A percentile compares a stretch with the other conserved stretches of the same genome.
Evolutionary conservation across 1,140 invertebrate species (phyloP).

Genomic region (Achroia grisella): DNA sequence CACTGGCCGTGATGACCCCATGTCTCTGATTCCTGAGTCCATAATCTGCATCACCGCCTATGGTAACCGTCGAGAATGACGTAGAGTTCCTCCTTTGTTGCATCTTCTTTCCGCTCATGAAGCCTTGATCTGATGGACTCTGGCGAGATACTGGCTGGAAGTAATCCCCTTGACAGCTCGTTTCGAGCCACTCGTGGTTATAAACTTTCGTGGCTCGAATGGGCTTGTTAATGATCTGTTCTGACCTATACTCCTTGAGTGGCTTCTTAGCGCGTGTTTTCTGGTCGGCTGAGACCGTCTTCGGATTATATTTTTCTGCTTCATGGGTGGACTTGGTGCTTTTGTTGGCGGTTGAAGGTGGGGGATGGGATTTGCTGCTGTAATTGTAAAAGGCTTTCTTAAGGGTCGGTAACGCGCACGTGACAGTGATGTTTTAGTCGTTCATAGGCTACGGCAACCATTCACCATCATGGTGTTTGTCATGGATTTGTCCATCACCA

Average conservation of each 20-base stretch:
- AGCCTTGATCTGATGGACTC: constrained; percentile 27
- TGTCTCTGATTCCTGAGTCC: constrained; percentile 35
- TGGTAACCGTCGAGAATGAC: constrained; percentile 53
- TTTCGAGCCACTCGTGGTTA: constrained; percentile 42
- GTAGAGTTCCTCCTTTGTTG: constrained; percentile 56
- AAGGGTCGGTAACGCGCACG: no score
- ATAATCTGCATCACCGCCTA: constrained; percentile 42
- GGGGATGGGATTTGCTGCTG: constrained; percentile 42
- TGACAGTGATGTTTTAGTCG: no score
- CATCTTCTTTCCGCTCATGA: constrained; percentile 37
- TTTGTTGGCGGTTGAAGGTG: constrained; percentile 32
- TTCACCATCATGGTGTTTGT: no score
- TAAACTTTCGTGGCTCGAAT: constrained; percentile 39
- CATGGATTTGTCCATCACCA: no score
- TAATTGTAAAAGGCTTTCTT: constrained; percentile 7
- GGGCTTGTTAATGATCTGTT: constrained; percentile 41
- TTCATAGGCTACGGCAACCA: no score
- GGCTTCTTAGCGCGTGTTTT: constrained; percentile 33
- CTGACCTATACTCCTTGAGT: constrained; percentile 44
- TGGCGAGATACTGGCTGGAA: constrained; percentile 34
- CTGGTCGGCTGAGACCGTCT: constrained; percentile 49
- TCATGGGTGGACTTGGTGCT: constrained; percentile 51
- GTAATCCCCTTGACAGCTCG: constrained; percentile 43
- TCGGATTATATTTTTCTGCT: constrained; percentile 34
- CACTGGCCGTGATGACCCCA: constrained; percentile 65